phyloP scores from a whole-genome alignment of 2,888 invertebrate species.

The Drosophila melanosoma region DNA sequence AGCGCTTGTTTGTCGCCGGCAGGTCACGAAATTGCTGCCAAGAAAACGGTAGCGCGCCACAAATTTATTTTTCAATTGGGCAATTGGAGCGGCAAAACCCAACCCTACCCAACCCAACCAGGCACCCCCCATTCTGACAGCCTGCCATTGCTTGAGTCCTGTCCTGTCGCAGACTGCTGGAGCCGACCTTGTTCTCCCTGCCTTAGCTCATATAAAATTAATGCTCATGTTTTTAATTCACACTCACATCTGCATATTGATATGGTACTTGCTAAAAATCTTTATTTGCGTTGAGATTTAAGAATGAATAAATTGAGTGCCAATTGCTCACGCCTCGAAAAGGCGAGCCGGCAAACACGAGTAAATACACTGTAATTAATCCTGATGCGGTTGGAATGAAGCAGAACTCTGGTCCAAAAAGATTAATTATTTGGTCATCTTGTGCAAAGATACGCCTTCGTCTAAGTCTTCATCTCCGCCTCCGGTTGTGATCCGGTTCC shows the following conservation, averaged over 20 bases:
- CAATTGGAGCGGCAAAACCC: slow-evolving; percentile 59
- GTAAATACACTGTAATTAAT: slow-evolving; percentile 66
- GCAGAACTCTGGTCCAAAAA: slow-evolving; percentile 7
- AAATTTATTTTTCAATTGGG: slow-evolving; percentile 72
- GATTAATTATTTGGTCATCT: slow-evolving; percentile 62
- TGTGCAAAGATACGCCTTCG: slow-evolving; percentile 10
- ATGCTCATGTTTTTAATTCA: slow-evolving; percentile 43
- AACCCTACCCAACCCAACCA: neutral
- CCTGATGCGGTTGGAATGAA: slow-evolving; percentile 24
- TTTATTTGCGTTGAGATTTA: slow-evolving; percentile 16
- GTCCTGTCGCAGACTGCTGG: slow-evolving; percentile 58
- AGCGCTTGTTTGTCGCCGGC: slow-evolving; percentile 65
- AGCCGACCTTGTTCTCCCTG: slow-evolving; percentile 54
- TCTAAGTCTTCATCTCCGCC: slow-evolving; percentile 24
- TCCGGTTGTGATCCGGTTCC: slow-evolving; percentile 26
- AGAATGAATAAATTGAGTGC: slow-evolving; percentile 57
- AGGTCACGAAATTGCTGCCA: slow-evolving; percentile 69
- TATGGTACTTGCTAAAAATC: neutral
- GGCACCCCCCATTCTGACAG: slow-evolving; percentile 7
- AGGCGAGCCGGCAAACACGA: slow-evolving; percentile 41
- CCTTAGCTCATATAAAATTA: slow-evolving; percentile 56
- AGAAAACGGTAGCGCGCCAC: slow-evolving; percentile 58
- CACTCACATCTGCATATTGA: slow-evolving; percentile 32
- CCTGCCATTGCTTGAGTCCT: slow-evolving; percentile 29
- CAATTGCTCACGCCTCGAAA: slow-evolving; percentile 53